These are phyloP conservation scores for Hyposoter dolosus DNA, from an alignment of 2,888 invertebrate genomes.

Conservation along the genomic window DNA sequence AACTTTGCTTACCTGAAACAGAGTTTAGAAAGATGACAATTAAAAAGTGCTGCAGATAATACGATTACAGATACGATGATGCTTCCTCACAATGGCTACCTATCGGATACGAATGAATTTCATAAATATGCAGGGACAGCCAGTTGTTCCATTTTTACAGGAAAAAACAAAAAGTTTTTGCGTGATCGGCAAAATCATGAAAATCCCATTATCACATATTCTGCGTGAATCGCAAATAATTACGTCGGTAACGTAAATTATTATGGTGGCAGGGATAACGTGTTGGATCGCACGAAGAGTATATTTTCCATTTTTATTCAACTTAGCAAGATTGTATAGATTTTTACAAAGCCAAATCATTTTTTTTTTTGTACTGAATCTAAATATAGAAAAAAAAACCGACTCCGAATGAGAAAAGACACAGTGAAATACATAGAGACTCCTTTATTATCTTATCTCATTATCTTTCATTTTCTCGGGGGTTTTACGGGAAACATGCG, in stretches of 20 bases:
- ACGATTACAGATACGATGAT: neutral
- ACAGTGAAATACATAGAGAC: constrained; percentile 1
- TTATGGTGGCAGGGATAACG: too few species aligned
- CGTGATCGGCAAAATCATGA: neutral
- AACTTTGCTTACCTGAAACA: constrained; percentile 79
- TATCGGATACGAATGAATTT: neutral
- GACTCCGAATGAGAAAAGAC: neutral
- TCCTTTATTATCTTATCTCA: constrained; percentile 8
- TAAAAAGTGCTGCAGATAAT: neutral
- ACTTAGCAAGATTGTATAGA: neutral
- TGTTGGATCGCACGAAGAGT: neutral
- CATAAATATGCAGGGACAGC: neutral
- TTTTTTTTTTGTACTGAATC: neutral
- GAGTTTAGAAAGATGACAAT: constrained; percentile 55
- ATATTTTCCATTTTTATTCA: neutral
- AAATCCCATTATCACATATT: too few species aligned
- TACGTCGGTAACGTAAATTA: too few species aligned
- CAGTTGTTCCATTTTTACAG: neutral
- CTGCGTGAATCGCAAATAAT: too few species aligned
- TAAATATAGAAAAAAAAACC: neutral
- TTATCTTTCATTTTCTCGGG: constrained; percentile 41
- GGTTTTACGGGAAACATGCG: constrained; percentile 27
- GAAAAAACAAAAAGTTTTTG: neutral
- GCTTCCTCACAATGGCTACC: neutral
- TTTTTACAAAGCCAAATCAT: neutral